Percentiles rank a stretch among this genome's conserved stretches.
Evolutionary conservation across 2,113 vertebrate species (phyloP).

Genomic region (Tragulus kanchil): DNA sequence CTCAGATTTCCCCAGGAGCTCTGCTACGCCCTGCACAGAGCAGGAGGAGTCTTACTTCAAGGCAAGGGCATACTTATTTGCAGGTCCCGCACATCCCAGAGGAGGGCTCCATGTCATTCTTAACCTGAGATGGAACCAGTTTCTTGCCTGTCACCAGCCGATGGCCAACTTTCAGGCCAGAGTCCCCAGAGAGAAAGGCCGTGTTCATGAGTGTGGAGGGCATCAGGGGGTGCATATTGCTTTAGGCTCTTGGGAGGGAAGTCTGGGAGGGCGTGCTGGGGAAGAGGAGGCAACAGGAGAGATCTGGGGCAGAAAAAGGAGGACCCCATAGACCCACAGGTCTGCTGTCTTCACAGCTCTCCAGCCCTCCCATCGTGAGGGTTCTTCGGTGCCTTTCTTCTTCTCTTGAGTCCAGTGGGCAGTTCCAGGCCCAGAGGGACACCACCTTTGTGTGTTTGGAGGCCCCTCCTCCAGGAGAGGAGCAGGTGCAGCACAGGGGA

Average conservation of each 20-base stretch:
- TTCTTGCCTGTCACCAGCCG: not conserved
- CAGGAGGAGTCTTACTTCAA: rapidly evolving
- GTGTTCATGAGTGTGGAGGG: rapidly evolving
- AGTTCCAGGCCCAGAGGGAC: not conserved
- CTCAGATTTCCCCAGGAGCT: not conserved
- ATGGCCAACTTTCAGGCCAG: not conserved
- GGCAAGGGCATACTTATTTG: rapidly evolving
- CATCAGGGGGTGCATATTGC: rapidly evolving
- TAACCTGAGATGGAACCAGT: not conserved
- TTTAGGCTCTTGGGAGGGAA: too few relatives aligned
- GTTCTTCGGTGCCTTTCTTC: not conserved
- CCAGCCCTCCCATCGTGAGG: not conserved
- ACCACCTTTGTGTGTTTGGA: rapidly evolving
- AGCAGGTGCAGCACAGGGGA: rapidly evolving
- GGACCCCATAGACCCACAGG: rapidly evolving
- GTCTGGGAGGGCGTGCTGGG: not conserved
- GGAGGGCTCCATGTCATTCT: not conserved
- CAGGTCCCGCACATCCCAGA: not conserved
- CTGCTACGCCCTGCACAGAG: too few relatives aligned
- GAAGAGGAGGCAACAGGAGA: not conserved
- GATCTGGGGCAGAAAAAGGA: rapidly evolving
- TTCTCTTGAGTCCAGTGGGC: not conserved
- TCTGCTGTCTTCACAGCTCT: not conserved
- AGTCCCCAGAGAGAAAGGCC: not conserved
- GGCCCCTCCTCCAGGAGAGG: not conserved